Evolutionary conservation across 30 jellyfish, hydroid and myxozoan species (phyloP).

Genomic region (Aurelia sp.): DNA sequence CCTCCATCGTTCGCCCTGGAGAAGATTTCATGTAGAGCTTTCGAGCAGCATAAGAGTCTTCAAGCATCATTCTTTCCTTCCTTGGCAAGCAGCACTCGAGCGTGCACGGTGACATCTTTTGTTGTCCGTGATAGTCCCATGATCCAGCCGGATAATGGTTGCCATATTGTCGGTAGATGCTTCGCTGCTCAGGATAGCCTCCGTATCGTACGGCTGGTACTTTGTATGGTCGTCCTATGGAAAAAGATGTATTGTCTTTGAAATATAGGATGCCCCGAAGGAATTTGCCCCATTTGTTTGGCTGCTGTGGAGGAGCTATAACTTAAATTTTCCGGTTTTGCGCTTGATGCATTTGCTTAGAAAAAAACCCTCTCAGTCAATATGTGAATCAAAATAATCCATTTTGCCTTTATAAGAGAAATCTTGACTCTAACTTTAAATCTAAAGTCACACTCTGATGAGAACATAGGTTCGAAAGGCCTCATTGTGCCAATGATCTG

Average conservation of each 20-base stretch:
- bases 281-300: too few relatives aligned
- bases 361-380: too few relatives aligned
- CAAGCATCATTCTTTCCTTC: conserved; percentile 26
- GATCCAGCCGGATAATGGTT: conserved; percentile 20
- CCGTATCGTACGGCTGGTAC: conserved; percentile 37
- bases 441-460: too few relatives aligned
- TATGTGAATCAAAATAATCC: too few relatives aligned
- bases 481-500: too few relatives aligned
- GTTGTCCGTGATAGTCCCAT: conserved; percentile 25
- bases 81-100: conserved; percentile 61
- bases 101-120: conserved; percentile 43
- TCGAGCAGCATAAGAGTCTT: conserved; percentile 1
- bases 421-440: too few relatives aligned
- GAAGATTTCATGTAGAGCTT: background rate
- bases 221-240: conserved; percentile 43
- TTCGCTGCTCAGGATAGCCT: conserved; percentile 6
- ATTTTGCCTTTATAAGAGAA: too few relatives aligned
- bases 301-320: too few relatives aligned
- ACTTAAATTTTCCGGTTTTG: too few relatives aligned
- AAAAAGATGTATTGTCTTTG: background rate
- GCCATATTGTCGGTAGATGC: conserved; percentile 1
- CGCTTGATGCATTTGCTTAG: too few relatives aligned
- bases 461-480: too few relatives aligned
- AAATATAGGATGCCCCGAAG: too few relatives aligned
- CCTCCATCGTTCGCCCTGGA: background rate